Base-by-base conservation (phyloP, 2,113 vertebrate genomes). In the Junco hyemalis region DNA sequence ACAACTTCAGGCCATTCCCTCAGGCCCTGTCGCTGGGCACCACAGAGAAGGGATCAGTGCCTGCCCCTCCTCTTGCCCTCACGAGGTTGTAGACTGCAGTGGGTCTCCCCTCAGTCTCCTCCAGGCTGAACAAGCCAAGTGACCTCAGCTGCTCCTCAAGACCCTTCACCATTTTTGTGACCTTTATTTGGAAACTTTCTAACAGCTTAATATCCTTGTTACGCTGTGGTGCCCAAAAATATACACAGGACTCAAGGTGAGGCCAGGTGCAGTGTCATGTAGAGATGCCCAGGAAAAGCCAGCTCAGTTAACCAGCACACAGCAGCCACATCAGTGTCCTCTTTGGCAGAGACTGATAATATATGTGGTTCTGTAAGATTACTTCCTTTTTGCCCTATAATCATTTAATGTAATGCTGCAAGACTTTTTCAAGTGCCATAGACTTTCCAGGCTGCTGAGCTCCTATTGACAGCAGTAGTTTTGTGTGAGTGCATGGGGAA, bases 1-100 rank as follows among this genome's bases (percentile, higher is more conserved):
- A 51, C 28, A 74, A 6, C 19, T 51, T 5, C 33, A 38, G 14
- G 69, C 23, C 16, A 14, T 66, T 51, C 19, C 7, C 19, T 59
- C 0, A 0, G 12, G 26, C 2, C 10, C 36, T 68, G 28, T 60
- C 78, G n/a, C 36, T 59, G 31, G 44, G 10, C 33, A 38, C 33
- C 8, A 14, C 2, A 74, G 10, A 42, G 29, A 6, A 57, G 35
- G n/a, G 24, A 21, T 38, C 28, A n/a, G 23, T 59, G 33, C 0
- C 60, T 81, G 28, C 2, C 23, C 11, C 23, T 60, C 8, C 13
- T 19, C 53, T n/a, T 45, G 1, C 23, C 8, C 16, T 60, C 20
- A 21, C 0, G 0, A n/a, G 19, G 60, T 17, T 81, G 12, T 3
- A 33, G 33, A n/a, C 38, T 53, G 45, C n/a, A 24, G 1, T 24